These are phyloP conservation scores for Elegia similella DNA, from an alignment of 2,888 invertebrate species.

Conservation along the genomic window DNA sequence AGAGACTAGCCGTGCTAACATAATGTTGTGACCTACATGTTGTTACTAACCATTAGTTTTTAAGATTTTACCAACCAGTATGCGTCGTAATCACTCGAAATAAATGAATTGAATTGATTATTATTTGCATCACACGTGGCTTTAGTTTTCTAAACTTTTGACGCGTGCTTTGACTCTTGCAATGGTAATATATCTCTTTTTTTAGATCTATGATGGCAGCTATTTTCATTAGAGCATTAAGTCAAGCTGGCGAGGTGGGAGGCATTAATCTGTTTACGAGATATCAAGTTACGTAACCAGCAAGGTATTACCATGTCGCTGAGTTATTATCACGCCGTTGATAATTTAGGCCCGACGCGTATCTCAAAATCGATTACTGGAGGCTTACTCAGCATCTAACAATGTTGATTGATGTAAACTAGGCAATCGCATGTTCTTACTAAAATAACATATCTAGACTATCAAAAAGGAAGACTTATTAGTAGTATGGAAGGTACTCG, in stretches of 20 bases:
- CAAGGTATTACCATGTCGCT: conserved; percentile 35
- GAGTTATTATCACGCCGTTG: conserved; percentile 34
- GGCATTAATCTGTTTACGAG: conserved; percentile 68
- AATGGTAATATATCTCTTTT: background rate
- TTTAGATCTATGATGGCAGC: conserved; percentile 30
- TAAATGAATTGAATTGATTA: too few relatives aligned
- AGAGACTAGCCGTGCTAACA: too few relatives aligned
- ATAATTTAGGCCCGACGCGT: background rate
- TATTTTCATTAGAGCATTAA: conserved; percentile 65
- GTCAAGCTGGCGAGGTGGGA: conserved; percentile 49
- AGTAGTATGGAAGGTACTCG: too few relatives aligned
- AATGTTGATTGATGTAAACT: background rate
- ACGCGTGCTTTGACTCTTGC: background rate
- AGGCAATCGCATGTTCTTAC: background rate
- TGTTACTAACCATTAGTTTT: too few relatives aligned
- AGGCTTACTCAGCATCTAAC: background rate
- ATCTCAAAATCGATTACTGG: background rate
- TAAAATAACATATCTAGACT: too few relatives aligned
- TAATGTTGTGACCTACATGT: too few relatives aligned
- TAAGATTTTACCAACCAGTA: too few relatives aligned
- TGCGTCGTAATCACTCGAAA: too few relatives aligned
- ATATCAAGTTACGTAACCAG: conserved; percentile 57
- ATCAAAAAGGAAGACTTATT: too few relatives aligned
- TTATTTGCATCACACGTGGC: too few relatives aligned
- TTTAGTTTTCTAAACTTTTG: too few relatives aligned